Conservation (phyloP, 2,113 vertebrate species). For the Pitta sordida region DNA sequence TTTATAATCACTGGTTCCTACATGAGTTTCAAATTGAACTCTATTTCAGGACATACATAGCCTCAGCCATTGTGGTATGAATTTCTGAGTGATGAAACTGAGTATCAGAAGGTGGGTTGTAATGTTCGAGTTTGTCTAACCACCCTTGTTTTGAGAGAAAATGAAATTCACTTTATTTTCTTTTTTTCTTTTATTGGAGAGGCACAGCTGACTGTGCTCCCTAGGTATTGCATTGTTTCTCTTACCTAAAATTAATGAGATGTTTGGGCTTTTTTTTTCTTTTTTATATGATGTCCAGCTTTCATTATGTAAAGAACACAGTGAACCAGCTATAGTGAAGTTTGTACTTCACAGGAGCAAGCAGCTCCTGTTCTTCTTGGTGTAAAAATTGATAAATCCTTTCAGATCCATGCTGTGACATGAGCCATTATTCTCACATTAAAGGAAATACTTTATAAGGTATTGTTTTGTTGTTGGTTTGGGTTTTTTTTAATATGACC, state of each 20-base stretch:
- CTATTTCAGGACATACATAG: background rate
- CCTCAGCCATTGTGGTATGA: background rate
- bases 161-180: background rate
- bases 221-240: background rate
- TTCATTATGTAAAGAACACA: background rate
- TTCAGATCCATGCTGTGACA: slow-evolving; percentile 15
- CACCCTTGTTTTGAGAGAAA: background rate
- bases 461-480: background rate
- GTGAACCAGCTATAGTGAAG: background rate
- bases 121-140: background rate
- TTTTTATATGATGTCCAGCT: background rate
- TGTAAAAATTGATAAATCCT: background rate
- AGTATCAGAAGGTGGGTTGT: background rate
- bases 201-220: background rate
- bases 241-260: background rate
- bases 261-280: background rate
- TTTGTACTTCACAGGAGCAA: background rate
- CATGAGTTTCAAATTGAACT: background rate
- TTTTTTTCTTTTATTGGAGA: background rate
- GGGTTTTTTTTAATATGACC: background rate
- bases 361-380: background rate
- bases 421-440: slow-evolving; percentile 10
- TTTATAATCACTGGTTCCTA: background rate
- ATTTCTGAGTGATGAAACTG: background rate
- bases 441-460: background rate